Evolutionary conservation across 2,113 vertebrate species (phyloP), one percentile per base, ranked within the genome.

Genomic region (Lepus europaeus): DNA sequence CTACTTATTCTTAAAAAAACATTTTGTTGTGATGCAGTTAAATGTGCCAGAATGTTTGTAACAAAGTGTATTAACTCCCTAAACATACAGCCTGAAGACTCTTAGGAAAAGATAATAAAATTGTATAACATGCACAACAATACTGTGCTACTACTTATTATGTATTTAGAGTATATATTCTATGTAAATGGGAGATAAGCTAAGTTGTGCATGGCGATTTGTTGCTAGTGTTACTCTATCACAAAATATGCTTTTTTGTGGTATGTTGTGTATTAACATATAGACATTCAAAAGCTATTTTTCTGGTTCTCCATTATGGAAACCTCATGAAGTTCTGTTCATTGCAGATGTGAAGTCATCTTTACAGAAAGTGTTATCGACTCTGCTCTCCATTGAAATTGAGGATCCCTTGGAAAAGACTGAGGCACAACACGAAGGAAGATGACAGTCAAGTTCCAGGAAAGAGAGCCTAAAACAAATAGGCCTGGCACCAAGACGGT

Each of bases 331-430:
- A 73, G 2, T 29, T 91, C 59, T 66, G 20, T 6, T 89, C 16
- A 73, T 39, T 79, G 68, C 1, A 73, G 29, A 25, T 56, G 5
- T 70, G 74, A 66, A 69, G 66, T 51, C 53, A 77, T 89, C 45
- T 96, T 76, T 76, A 64, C 80, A 80, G 31, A 73, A 81, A 5
- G 72, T 63, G 1, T 73, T 49, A 79, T 19, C 78, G 23, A 45
- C 22, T 16, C 1, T 69, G 39, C 5, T 82, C 5, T 79, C 11
- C 19, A 85, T 31, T 31, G 8, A 5, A 51, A 74, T 33, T 95
- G 25, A 85, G 39, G 77, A 76, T 59, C 19, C 2, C 25, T 29
- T 79, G 9, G 6, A 36, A 51, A 53, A 45, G 4, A 9, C n/a
- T 74, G 9, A 90, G 10, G 7, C 33, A 81, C n/a, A 81, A 3